Percentiles rank a stretch among this genome's conserved stretches.
Evolutionary conservation across 1,140 invertebrate genomes (phyloP).

Genomic region (Probaryconus sp.): DNA sequence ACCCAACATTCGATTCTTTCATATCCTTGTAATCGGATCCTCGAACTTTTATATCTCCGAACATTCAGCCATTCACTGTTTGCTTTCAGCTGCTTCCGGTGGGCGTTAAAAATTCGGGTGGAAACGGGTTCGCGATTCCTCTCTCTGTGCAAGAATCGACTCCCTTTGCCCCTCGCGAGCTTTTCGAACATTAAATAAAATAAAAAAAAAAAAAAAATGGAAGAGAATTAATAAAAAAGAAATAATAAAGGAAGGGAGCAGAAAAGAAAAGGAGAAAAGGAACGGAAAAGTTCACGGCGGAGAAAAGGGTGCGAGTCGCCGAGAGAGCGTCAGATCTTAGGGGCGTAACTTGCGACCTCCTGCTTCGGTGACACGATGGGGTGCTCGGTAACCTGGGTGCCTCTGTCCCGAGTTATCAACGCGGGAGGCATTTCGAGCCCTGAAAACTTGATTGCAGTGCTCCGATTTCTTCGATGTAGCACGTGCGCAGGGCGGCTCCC

Average conservation of each 20-base stretch:
- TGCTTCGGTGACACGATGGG: constrained; percentile 57
- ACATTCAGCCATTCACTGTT: constrained; percentile 68
- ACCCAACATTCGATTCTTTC: constrained; percentile 70
- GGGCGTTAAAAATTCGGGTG: constrained; percentile 76
- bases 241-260: constrained; percentile 27
- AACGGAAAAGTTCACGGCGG: constrained; percentile 47
- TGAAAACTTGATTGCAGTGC: constrained; percentile 73
- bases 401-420: constrained; percentile 69
- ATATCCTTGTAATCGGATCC: constrained; percentile 76
- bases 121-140: constrained; percentile 78
- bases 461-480: constrained; percentile 73
- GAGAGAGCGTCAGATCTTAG: constrained; percentile 72
- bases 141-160: constrained; percentile 34
- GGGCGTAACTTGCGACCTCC: constrained; percentile 72
- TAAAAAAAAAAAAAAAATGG: constrained; percentile 46
- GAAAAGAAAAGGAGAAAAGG: constrained; percentile 36
- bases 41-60: constrained; percentile 69
- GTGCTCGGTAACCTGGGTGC: constrained; percentile 66
- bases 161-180: constrained; percentile 40
- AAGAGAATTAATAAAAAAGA: constrained; percentile 10
- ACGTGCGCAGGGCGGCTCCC: constrained; percentile 69
- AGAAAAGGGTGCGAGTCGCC: constrained; percentile 62
- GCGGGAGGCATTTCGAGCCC: constrained; percentile 64
- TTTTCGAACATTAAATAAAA: too few relatives aligned
- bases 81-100: constrained; percentile 77